These are phyloP conservation scores for Venusia cambrica DNA, from an alignment of 2,888 invertebrate genomes.

Conservation along the genomic window DNA sequence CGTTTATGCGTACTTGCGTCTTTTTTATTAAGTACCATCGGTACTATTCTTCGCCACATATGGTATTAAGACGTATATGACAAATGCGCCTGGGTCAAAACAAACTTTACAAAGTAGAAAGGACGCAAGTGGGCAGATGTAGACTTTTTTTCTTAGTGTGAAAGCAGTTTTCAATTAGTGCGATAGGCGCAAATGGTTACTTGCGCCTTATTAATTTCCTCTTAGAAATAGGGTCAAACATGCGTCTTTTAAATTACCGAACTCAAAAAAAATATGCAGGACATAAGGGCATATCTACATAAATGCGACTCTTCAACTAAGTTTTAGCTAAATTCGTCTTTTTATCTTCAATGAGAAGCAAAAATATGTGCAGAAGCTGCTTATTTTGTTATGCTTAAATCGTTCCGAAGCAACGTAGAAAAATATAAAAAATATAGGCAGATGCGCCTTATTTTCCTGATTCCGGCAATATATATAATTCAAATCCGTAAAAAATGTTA, in stretches of 20 bases:
- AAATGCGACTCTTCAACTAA: conserved; percentile 3
- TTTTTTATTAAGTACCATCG: conserved; percentile 3
- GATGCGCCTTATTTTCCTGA: conserved; percentile 2
- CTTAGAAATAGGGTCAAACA: conserved; percentile 4
- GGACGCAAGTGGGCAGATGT: neutral
- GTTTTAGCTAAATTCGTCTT: conserved; percentile 1
- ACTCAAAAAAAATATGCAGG: conserved; percentile 1
- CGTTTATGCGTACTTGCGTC: conserved; percentile 4
- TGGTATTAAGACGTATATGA: conserved; percentile 3
- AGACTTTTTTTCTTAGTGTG: conserved; percentile 4
- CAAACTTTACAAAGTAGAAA: conserved; percentile 3
- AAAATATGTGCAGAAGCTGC: conserved; percentile 1
- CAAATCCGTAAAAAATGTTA: conserved; percentile 1
- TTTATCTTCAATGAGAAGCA: conserved; percentile 3
- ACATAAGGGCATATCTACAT: conserved; percentile 2
- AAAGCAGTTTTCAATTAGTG: conserved; percentile 3
- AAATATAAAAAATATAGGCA: conserved; percentile 8
- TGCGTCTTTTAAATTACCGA: conserved; percentile 5
- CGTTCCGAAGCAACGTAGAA: conserved; percentile 2
- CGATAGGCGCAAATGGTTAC: conserved; percentile 2
- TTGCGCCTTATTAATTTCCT: conserved; percentile 4
- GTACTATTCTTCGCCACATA: conserved; percentile 2
- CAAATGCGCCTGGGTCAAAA: conserved; percentile 2
- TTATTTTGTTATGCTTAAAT: conserved; percentile 3
- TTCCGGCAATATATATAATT: conserved; percentile 6